A percentile compares a stretch with the other conserved stretches of the same genome.
phyloP scores from a whole-genome alignment of 2,888 invertebrate genomes.

The Monoplex corrugatus region DNA sequence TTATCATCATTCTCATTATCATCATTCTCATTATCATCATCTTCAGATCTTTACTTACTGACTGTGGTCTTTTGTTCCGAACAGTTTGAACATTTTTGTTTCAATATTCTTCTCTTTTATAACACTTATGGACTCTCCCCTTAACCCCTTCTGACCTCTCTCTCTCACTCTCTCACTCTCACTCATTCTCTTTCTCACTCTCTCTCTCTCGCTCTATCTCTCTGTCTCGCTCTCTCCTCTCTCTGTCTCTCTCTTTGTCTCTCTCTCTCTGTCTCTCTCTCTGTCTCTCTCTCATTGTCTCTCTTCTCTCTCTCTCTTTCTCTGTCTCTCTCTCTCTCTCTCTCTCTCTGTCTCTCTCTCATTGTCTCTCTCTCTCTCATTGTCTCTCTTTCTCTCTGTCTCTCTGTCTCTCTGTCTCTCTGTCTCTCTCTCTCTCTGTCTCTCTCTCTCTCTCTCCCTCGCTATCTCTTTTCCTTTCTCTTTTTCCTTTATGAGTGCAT shows the following conservation, averaged over 20 bases:
- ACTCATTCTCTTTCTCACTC: too few species aligned
- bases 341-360: background rate
- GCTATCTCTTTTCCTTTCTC: constrained; percentile 39
- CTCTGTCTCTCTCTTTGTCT: background rate
- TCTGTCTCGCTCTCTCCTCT: background rate
- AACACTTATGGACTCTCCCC: too few species aligned
- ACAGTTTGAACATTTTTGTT: too few species aligned
- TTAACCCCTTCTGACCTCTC: too few species aligned
- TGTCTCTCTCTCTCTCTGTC: background rate
- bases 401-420: constrained; percentile 42
- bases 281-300: background rate
- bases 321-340: too few species aligned
- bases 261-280: background rate
- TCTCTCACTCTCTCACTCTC: too few species aligned
- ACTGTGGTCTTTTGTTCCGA: too few species aligned
- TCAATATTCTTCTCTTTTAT: too few species aligned
- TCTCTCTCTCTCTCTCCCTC: background rate
- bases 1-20: too few species aligned
- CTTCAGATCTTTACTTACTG: too few species aligned
- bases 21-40: too few species aligned
- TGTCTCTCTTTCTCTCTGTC: background rate
- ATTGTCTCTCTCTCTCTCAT: background rate
- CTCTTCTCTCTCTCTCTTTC: too few species aligned
- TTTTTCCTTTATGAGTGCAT: background rate
- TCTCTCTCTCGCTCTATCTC: background rate